Conservation (phyloP, 2,113 vertebrate genomes). For the Caracal caracal region DNA sequence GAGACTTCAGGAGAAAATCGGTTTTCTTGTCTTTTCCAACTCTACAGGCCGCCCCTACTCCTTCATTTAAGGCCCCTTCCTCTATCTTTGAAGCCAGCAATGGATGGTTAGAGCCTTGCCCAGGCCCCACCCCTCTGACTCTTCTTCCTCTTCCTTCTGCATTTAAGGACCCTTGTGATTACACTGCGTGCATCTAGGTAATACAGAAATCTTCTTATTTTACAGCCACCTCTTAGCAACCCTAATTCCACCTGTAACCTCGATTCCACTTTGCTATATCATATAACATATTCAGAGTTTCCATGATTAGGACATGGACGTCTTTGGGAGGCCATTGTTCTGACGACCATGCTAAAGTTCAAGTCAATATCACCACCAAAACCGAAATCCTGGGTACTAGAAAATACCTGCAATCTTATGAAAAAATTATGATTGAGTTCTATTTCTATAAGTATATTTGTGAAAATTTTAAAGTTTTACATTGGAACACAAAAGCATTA, state of each 20-base stretch:
- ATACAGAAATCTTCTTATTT: not conserved
- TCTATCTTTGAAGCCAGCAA: not conserved
- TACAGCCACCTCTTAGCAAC: not conserved
- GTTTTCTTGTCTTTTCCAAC: not conserved
- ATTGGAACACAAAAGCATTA: not conserved
- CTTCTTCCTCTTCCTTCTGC: not conserved
- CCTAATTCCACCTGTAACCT: not conserved
- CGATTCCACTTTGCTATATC: not conserved
- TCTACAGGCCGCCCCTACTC: rapidly evolving
- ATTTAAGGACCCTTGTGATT: not conserved
- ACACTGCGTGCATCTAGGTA: not conserved
- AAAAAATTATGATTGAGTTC: not conserved
- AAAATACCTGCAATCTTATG: not conserved
- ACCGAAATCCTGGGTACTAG: not conserved
- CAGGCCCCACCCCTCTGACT: not conserved
- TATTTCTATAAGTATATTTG: not conserved
- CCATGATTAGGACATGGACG: not conserved
- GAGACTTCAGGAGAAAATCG: not conserved
- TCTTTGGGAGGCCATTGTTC: not conserved
- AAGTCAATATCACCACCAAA: not conserved
- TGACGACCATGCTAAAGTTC: not conserved
- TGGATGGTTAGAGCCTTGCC: not conserved
- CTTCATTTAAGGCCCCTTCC: not conserved
- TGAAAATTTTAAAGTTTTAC: not conserved
- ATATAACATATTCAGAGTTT: not conserved